Evolutionary conservation across 64 coral and sea anemone genomes (phyloP), one percentile per base, ranked within the genome.

Genomic region (Montipora cactus): DNA sequence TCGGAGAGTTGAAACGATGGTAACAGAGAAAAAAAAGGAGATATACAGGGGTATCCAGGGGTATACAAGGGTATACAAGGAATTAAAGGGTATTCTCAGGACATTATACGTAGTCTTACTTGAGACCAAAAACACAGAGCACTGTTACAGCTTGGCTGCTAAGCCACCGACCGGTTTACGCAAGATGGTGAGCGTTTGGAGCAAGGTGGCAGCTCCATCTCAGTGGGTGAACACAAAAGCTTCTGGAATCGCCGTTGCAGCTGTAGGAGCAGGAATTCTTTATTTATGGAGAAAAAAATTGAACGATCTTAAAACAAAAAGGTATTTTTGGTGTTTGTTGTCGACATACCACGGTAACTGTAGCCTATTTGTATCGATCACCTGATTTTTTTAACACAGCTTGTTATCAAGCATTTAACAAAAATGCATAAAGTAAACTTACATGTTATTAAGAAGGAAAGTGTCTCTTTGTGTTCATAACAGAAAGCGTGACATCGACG

Each of bases 251-350:
- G 83, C 51, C 10, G 23, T 93, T 80, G 61, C 83, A 19, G 67
- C 84, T 16, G 83, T 78, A 19, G 92, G 75, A 14, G 20, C 83
- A 55, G 75, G 74, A 45, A 93, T 93, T 47, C 67, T 80, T 88
- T 21, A 88, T n/a, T 28, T 93, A 61, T 93, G 92, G 92, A 93
- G 25, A 64, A 93, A 81, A 81, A 85, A 93, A 75, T 64, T 93
- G 13, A 46, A 93, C 77, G 84, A 93, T 57, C 64, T 80, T 46
- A 93, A 84, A 19, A 55, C 14, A 53, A 93, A 81, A 88, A 93
- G 78, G 92, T 93, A 88, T 2, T 75, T 20, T 55, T 47, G 5
- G 4, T 64, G 55, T 61, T 12, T 45, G 68, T 71, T 7, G 2
- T 71, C 5, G 5, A 19, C 20, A 71, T 71, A 21, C 68, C 68